phyloP scores from a whole-genome alignment of 2,797 vertebrate species.

The Distichodus sexfasciatus region DNA sequence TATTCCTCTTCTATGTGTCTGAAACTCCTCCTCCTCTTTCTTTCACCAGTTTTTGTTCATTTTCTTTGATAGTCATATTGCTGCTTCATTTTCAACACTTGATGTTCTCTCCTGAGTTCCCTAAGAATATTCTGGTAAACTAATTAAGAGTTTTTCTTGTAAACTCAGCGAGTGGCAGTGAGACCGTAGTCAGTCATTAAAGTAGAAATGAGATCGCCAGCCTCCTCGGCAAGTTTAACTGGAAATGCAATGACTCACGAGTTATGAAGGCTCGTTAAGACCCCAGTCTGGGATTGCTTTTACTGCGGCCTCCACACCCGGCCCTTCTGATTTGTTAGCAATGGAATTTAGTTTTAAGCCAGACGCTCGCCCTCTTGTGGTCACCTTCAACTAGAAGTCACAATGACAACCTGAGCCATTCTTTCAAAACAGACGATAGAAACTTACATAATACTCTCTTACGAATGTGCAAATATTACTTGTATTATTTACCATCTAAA shows the following conservation, averaged over 20 bases:
- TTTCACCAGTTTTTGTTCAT: constrained; percentile 1
- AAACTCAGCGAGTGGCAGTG: constrained; percentile 7
- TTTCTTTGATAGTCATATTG: not conserved
- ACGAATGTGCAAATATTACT: constrained; percentile 27
- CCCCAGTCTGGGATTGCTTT: not conserved
- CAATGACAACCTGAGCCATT: constrained; percentile 26
- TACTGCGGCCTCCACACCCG: constrained; percentile 17
- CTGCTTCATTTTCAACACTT: not conserved
- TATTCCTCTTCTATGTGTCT: no score
- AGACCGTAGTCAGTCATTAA: constrained; percentile 9
- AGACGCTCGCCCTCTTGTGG: constrained; percentile 22
- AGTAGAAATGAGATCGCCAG: constrained; percentile 25
- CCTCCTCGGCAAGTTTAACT: constrained; percentile 32
- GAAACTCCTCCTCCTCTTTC: constrained; percentile 18
- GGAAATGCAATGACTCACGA: constrained; percentile 39
- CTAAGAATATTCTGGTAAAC: constrained; percentile 22
- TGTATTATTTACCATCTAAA: constrained; percentile 50
- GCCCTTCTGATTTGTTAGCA: constrained; percentile 3
- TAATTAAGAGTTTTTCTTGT: constrained; percentile 34
- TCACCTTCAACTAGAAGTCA: constrained; percentile 34
- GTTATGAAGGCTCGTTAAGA: constrained; percentile 18
- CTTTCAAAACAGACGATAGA: constrained; percentile 26
- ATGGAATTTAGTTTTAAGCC: constrained; percentile 34
- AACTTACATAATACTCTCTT: constrained; percentile 11
- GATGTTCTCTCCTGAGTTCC: not conserved